Conservation (phyloP, 2,797 vertebrate genomes). For the Setipinna tenuifilis region DNA sequence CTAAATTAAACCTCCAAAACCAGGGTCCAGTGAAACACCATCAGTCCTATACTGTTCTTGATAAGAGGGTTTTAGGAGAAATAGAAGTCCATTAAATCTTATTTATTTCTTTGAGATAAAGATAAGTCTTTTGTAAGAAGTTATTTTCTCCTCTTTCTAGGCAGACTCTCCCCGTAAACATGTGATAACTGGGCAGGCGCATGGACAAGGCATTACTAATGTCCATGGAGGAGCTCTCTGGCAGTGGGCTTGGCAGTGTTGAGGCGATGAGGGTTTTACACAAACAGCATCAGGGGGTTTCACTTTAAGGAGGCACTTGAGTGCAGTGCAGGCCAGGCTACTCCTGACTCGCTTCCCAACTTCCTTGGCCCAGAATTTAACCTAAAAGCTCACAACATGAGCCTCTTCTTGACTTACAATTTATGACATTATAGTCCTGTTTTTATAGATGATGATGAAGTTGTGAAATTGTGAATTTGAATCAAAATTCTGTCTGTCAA, state of each 20-base stretch:
- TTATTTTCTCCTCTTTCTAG: neutral
- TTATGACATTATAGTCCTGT: neutral
- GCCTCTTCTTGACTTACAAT: neutral
- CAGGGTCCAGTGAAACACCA: too few species aligned
- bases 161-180: neutral
- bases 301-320: neutral
- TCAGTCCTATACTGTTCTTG: too few species aligned
- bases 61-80: too few species aligned
- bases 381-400: neutral
- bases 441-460: neutral
- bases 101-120: too few species aligned
- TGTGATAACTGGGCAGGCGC: constrained; percentile 7
- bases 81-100: too few species aligned
- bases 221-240: neutral
- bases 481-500: neutral
- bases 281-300: neutral
- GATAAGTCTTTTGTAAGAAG: too few species aligned
- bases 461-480: neutral
- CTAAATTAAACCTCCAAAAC: too few species aligned
- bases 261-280: neutral
- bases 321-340: neutral
- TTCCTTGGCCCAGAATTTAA: neutral
- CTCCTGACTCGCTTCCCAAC: neutral
- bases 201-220: neutral
- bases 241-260: constrained; percentile 13